These are phyloP conservation scores for Erinaceus europaeus DNA, from an alignment of 2,113 vertebrate species.

Conservation along the genomic window DNA sequence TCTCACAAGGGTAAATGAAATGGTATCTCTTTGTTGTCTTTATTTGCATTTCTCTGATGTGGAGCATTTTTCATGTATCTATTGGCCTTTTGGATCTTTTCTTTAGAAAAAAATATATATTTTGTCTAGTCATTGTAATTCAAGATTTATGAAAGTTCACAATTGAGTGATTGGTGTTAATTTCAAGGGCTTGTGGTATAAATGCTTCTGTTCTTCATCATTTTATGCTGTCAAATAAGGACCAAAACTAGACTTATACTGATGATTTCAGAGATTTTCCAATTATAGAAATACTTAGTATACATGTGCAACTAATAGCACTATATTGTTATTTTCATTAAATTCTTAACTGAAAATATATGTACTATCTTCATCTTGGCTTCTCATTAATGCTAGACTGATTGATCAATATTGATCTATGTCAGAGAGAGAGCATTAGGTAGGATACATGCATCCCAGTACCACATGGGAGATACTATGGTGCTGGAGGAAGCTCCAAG, in stretches of 20 bases:
- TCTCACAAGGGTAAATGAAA: no score
- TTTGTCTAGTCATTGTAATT: not conserved
- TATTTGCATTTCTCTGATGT: no score
- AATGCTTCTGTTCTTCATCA: not conserved
- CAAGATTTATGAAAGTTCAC: not conserved
- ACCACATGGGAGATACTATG: no score
- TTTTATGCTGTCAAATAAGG: not conserved
- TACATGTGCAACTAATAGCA: not conserved
- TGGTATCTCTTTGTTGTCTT: no score
- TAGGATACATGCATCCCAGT: no score
- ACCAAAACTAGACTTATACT: not conserved
- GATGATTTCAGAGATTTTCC: not conserved
- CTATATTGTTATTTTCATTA: not conserved
- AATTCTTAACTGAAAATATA: conserved; percentile 27
- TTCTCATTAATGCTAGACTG: not conserved
- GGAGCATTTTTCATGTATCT: no score
- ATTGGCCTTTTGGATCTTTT: no score
- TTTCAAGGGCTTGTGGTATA: not conserved
- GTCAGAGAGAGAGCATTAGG: not conserved
- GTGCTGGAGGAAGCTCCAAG: no score
- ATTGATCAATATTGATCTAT: not conserved
- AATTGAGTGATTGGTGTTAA: not conserved
- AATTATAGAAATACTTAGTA: not conserved
- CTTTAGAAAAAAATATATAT: not conserved
- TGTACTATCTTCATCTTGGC: not conserved